Evolutionary conservation across 2,113 vertebrate genomes (phyloP).

Genomic region (Atractosteus spatula): DNA sequence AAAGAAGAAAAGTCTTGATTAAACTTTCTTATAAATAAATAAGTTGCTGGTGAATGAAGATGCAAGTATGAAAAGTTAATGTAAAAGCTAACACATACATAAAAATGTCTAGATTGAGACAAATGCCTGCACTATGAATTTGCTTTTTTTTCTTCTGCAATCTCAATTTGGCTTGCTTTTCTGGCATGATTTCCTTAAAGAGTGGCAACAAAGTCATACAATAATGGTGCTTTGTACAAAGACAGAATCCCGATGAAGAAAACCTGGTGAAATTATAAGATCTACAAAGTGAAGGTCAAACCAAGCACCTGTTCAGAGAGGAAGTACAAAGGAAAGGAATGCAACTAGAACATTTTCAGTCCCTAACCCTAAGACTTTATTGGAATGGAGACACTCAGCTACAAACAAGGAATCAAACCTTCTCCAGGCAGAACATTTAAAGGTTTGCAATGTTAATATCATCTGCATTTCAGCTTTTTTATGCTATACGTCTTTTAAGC

Average conservation of each 20-base stretch:
- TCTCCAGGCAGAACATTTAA: not conserved
- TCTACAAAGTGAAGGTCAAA: slow-evolving; percentile 45
- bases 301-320: slow-evolving; percentile 43
- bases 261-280: slow-evolving; percentile 46
- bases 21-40: too few relatives aligned
- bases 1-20: too few relatives aligned
- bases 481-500: slow-evolving; percentile 52
- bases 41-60: too few relatives aligned
- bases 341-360: slow-evolving; percentile 61
- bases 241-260: slow-evolving; percentile 37
- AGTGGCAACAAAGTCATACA: slow-evolving; percentile 31
- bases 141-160: too few relatives aligned
- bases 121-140: too few relatives aligned
- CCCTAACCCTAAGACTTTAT: slow-evolving; percentile 57
- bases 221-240: slow-evolving; percentile 47
- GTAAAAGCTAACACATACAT: too few relatives aligned
- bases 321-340: slow-evolving; percentile 38
- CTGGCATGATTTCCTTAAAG: slow-evolving; percentile 36
- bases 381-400: slow-evolving; percentile 4
- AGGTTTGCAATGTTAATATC: slow-evolving; percentile 50
- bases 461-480: slow-evolving; percentile 47
- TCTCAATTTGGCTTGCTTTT: slow-evolving; percentile 30
- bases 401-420: slow-evolving; percentile 3
- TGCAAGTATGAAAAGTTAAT: too few relatives aligned
- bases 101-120: too few relatives aligned